Conservation (phyloP, 1,140 invertebrate species). For the Leptoteleia sp. region DNA sequence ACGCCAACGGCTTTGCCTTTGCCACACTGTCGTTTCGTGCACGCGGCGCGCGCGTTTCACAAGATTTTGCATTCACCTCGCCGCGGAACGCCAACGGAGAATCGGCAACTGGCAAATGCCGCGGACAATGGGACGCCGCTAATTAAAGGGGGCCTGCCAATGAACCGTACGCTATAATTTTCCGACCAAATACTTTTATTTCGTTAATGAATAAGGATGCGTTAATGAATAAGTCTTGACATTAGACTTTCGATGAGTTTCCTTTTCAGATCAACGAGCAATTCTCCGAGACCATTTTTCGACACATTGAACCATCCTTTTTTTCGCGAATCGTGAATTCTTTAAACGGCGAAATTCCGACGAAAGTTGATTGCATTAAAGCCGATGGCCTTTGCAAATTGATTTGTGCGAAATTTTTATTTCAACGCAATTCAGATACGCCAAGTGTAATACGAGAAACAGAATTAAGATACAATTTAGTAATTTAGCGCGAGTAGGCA, state of each 20-base stretch:
- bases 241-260: neutral
- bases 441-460: too few relatives aligned
- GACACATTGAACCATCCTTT: too few relatives aligned
- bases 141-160: conserved; percentile 61
- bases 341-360: too few relatives aligned
- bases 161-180: conserved; percentile 47
- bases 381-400: too few relatives aligned
- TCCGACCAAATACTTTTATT: conserved; percentile 34
- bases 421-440: too few relatives aligned
- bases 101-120: conserved; percentile 53
- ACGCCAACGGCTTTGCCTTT: conserved; percentile 53
- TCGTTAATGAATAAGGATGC: conserved; percentile 60
- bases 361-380: too few relatives aligned
- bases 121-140: conserved; percentile 56
- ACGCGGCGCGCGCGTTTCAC: conserved; percentile 45
- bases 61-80: conserved; percentile 62
- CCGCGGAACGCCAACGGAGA: conserved; percentile 40
- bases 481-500: too few relatives aligned
- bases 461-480: too few relatives aligned
- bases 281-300: too few relatives aligned
- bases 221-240: too few relatives aligned
- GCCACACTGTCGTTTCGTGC: conserved; percentile 54
- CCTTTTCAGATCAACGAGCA: neutral
- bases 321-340: too few relatives aligned
- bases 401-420: too few relatives aligned